These are phyloP conservation scores for Standfussiana lucernea DNA, from an alignment of 2,888 invertebrate species.

Conservation along the genomic window DNA sequence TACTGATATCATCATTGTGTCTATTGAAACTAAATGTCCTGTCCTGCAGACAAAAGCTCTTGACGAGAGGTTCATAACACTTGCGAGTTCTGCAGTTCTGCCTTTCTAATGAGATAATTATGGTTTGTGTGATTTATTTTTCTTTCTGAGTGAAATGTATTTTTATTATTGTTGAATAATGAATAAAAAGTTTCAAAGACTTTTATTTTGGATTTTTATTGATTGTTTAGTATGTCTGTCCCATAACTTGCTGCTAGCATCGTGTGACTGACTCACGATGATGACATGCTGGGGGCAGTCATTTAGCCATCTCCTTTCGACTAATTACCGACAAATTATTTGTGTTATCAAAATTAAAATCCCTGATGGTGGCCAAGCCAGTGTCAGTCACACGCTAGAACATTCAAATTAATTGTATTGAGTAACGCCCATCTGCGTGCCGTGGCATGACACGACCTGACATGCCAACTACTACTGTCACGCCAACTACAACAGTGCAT, in stretches of 20 bases:
- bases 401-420: background rate
- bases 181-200: slow-evolving; percentile 16
- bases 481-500: too few species aligned
- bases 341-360: too few species aligned
- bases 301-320: too few species aligned
- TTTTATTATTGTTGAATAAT: slow-evolving; percentile 17
- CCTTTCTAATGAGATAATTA: background rate
- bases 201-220: slow-evolving; percentile 5
- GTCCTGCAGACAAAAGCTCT: background rate
- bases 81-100: background rate
- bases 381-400: too few species aligned
- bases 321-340: too few species aligned
- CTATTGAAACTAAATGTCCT: slow-evolving; percentile 13
- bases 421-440: background rate
- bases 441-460: background rate
- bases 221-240: background rate
- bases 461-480: background rate
- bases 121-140: slow-evolving; percentile 1
- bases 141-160: background rate
- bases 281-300: too few species aligned
- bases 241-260: background rate
- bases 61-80: background rate
- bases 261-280: too few species aligned
- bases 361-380: too few species aligned
- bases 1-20: background rate